Base-by-base conservation (phyloP, 2,888 invertebrate species). In the Biston stratarius region DNA sequence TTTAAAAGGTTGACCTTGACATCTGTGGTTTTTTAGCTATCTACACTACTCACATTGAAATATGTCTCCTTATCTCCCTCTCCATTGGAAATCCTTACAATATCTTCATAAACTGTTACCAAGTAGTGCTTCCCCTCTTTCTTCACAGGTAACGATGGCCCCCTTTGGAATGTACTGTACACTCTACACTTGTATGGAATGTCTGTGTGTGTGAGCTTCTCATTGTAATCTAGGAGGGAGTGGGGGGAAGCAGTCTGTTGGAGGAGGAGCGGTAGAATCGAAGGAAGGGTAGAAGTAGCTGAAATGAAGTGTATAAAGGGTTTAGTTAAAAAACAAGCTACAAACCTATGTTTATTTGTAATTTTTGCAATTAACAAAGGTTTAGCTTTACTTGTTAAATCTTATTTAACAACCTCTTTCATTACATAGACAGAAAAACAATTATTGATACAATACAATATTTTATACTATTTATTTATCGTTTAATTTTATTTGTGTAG, bases 191-290 rank as follows among this genome's bases (percentile, higher is more conserved):
- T 86, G 53, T 82, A 84, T 0, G 85, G 77, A 0, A 77, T 64
- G 11, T 87, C 87, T 0, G 81, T 74, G 5, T 79, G 80, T 34
- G 81, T 86, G 0, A 93, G 77, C 61, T 90, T 91, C 64, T 92
- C 91, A 3, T 88, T 91, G 73, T 84, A 86, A 10, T 90, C 88
- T 38, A 91, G 65, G 58, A 91, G 72, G 0, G 84, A 85, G 62
- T 79, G 76, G 36, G 86, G 84, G 12, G 84, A 78, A 6, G 71
- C 67, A 1, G 63, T 45, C 0, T 83, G 77, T 59, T 89, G 85
- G 10, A 91, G 70, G 42, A 91, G 80, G 1, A 82, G 66, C 0
- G 89, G 86, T 0, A 93, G 72, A 0, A 91, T 73, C 12, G 76
- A 55, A 0, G 76, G 69, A 2, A 89, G 65, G 14, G 71, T 76